Evolutionary conservation across 2,797 vertebrate species (phyloP).

Genomic region (Intellagama lesueurii): DNA sequence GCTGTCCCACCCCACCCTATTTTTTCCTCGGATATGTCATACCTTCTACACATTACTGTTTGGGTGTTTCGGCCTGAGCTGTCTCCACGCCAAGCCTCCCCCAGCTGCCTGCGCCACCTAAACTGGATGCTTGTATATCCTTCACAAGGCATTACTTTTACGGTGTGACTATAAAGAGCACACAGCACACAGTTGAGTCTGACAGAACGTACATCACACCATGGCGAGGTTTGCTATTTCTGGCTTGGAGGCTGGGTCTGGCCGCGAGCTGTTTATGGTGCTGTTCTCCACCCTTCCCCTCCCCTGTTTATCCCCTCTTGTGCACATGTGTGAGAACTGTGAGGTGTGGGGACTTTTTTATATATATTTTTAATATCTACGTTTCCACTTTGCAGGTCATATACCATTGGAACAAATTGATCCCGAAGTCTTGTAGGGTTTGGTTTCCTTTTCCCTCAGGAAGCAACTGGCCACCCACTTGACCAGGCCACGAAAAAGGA

Average conservation of each 20-base stretch:
- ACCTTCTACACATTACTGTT: fast-evolving
- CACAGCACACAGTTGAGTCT: background rate
- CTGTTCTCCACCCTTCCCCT: background rate
- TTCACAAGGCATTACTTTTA: slow-evolving; percentile 41
- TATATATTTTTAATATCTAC: background rate
- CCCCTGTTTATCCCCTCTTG: fast-evolving
- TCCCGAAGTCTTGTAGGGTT: background rate
- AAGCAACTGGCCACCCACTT: background rate
- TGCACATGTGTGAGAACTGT: background rate
- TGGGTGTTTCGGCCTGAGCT: background rate
- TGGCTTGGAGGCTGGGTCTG: fast-evolving
- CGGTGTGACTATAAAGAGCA: background rate
- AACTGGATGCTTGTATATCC: slow-evolving; percentile 20
- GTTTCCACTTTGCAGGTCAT: background rate
- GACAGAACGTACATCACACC: background rate
- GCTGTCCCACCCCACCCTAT: background rate
- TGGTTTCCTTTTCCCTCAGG: background rate
- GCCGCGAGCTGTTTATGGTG: slow-evolving; percentile 37
- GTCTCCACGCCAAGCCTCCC: background rate
- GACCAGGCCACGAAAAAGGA: fast-evolving
- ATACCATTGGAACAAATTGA: fast-evolving
- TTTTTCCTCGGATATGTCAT: background rate
- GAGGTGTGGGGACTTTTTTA: fast-evolving
- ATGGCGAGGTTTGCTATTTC: background rate
- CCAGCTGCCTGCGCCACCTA: background rate